Conservation (phyloP, 2,888 invertebrate genomes). For the Cheilosia scutellata region DNA sequence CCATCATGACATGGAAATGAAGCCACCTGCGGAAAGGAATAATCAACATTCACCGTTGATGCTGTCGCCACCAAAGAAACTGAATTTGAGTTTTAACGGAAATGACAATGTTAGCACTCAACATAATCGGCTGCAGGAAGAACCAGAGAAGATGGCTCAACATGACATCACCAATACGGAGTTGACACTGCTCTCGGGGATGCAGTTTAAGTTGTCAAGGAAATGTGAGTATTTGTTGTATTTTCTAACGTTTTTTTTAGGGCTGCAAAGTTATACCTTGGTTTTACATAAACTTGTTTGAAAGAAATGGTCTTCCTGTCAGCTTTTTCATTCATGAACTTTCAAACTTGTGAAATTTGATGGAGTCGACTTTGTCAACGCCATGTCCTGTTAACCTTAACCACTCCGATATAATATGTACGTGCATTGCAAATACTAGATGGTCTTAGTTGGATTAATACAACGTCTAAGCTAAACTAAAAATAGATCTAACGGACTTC, state of each 20-base stretch:
- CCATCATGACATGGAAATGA: slow-evolving; percentile 27
- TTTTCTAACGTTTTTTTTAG: not conserved
- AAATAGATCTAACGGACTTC: too few relatives aligned
- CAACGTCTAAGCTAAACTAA: too few relatives aligned
- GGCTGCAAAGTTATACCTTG: too few relatives aligned
- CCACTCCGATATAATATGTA: too few relatives aligned
- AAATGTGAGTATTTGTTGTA: slow-evolving; percentile 87
- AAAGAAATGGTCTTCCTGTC: too few relatives aligned
- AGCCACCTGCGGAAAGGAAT: slow-evolving; percentile 21
- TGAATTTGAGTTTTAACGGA: slow-evolving; percentile 1
- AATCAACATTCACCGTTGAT: slow-evolving; percentile 9
- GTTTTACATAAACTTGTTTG: too few relatives aligned
- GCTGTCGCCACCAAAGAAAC: slow-evolving; percentile 39
- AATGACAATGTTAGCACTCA: slow-evolving; percentile 55
- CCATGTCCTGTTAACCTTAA: too few relatives aligned
- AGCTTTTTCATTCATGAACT: too few relatives aligned
- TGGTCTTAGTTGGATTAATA: too few relatives aligned
- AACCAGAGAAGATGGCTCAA: slow-evolving; percentile 41
- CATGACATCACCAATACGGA: slow-evolving; percentile 49
- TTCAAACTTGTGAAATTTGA: too few relatives aligned
- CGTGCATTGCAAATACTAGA: too few relatives aligned
- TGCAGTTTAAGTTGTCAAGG: slow-evolving; percentile 92
- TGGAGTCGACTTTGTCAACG: too few relatives aligned
- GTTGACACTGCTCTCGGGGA: slow-evolving; percentile 79
- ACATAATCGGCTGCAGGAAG: slow-evolving; percentile 77